phyloP scores from a whole-genome alignment of 2,888 invertebrate genomes.

The Drosophila acutilabella region DNA sequence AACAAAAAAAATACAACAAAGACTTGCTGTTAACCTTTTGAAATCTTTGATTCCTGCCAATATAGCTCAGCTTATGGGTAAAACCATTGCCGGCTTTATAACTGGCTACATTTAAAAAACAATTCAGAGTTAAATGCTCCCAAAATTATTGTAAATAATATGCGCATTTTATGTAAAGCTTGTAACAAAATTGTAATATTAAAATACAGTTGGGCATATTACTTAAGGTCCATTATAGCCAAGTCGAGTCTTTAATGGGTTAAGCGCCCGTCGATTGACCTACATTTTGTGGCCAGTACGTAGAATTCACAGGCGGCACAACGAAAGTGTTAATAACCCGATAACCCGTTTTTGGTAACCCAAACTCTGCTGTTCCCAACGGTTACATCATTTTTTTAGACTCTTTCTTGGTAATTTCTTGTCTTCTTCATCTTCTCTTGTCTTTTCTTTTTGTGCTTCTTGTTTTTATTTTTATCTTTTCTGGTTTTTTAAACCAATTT shows the following conservation, averaged over 20 bases:
- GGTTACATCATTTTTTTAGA: constrained; percentile 73
- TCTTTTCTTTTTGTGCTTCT: constrained; percentile 44
- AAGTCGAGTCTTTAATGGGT: constrained; percentile 32
- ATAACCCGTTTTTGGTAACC: constrained; percentile 67
- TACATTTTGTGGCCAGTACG: constrained; percentile 54
- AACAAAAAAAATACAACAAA: background rate
- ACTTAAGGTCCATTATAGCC: background rate
- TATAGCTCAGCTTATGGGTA: background rate
- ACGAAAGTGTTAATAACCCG: constrained; percentile 77
- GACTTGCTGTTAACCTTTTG: constrained; percentile 37
- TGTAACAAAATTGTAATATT: constrained; percentile 11
- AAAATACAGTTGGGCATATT: background rate
- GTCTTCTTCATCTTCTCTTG: background rate
- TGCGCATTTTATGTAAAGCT: background rate
- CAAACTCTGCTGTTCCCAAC: constrained; percentile 23
- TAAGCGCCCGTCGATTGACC: constrained; percentile 60
- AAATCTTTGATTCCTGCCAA: constrained; percentile 10
- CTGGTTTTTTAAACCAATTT: too few relatives aligned
- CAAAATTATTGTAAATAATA: background rate
- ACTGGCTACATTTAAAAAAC: too few relatives aligned
- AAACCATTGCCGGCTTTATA: too few relatives aligned
- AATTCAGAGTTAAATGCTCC: too few relatives aligned
- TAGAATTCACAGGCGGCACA: constrained; percentile 64
- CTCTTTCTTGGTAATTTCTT: constrained; percentile 45
- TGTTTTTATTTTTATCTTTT: constrained; percentile 26